Evolutionary conservation across 1,140 invertebrate genomes (phyloP), one percentile per base, ranked within the genome.

Genomic region (Drosophila lini): DNA sequence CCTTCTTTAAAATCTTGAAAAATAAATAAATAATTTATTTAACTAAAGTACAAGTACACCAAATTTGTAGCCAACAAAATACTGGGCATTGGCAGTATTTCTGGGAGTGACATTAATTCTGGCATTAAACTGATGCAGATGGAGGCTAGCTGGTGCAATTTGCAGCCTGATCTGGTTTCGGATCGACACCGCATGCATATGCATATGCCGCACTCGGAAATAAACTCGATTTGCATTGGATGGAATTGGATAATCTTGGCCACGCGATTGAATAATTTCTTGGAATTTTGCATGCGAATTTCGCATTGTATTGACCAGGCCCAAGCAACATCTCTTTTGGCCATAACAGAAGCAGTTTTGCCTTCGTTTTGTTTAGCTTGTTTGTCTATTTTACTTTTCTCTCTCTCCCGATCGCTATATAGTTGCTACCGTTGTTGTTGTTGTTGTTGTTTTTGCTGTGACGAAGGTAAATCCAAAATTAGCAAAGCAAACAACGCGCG

Each of bases 401-500:
- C 61, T 50, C 61, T 19, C 61, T 19, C 41, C 36, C 19, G 22
- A 3, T 31, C 22, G 44, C 44, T 6, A 22, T 45, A n/a, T 47
- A 15, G 34, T 11, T 32, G 15, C 45, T 28, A 2, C 15, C 28
- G 25, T 10, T 45, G 13, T 25, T 45, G 63, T 32, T 48, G 25
- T 25, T 45, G 63, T 32, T 22, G 19, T 36, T 53, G 34, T 22
- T 60, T 19, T 19, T 32, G 48, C 38, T 53, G 58, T 28, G 59
- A 62, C 68, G 69, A 61, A 73, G 71, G 45, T 55, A 76, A 68
- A 56, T 76, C 73, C 74, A 32, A 86, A 86, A 88, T 88, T 88
- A 89, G 83, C 83, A 89, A 88, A 89, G 83, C 73, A 89, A 89
- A 89, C 74, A 85, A 45, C 73, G 67, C 74, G 73, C 40, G 80